These are phyloP conservation scores for Gopherus evgoodei DNA, from an alignment of 2,113 vertebrate genomes.

Conservation along the genomic window DNA sequence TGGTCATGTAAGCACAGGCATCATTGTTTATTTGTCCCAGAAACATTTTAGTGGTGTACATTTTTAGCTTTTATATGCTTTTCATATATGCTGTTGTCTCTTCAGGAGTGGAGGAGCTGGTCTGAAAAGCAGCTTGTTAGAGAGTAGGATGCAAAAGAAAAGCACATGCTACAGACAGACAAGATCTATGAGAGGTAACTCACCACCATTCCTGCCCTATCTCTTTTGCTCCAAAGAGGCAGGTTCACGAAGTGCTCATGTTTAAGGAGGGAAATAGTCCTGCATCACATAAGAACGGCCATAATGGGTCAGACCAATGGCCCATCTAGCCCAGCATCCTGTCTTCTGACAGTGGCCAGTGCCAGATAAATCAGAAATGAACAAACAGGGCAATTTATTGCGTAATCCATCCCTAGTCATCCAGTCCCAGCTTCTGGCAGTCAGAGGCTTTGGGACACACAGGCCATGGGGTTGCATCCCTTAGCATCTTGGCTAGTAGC, in stretches of 20 bases:
- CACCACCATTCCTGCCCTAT: slow-evolving; percentile 10
- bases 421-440: too few species aligned
- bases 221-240: slow-evolving; percentile 29
- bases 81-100: neutral
- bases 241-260: neutral
- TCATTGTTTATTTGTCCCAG: slow-evolving; percentile 36
- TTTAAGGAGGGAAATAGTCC: too few species aligned
- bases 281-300: too few species aligned
- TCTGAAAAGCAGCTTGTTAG: slow-evolving; percentile 56
- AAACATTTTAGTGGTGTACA: slow-evolving; percentile 25
- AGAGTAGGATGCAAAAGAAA: slow-evolving; percentile 54
- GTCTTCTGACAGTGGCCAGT: too few species aligned
- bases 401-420: too few species aligned
- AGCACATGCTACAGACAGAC: slow-evolving; percentile 19
- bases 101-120: neutral
- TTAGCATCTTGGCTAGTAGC: too few species aligned
- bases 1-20: neutral
- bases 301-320: too few species aligned
- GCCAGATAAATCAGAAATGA: too few species aligned
- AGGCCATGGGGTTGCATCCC: too few species aligned
- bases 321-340: too few species aligned
- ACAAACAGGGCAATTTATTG: too few species aligned
- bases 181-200: slow-evolving; percentile 56
- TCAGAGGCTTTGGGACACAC: too few species aligned
- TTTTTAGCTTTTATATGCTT: slow-evolving; percentile 46